Percentiles rank a stretch among this genome's conserved stretches.
phyloP scores from a whole-genome alignment of 2,888 invertebrate species.

The Pandemis cinnamomeana region DNA sequence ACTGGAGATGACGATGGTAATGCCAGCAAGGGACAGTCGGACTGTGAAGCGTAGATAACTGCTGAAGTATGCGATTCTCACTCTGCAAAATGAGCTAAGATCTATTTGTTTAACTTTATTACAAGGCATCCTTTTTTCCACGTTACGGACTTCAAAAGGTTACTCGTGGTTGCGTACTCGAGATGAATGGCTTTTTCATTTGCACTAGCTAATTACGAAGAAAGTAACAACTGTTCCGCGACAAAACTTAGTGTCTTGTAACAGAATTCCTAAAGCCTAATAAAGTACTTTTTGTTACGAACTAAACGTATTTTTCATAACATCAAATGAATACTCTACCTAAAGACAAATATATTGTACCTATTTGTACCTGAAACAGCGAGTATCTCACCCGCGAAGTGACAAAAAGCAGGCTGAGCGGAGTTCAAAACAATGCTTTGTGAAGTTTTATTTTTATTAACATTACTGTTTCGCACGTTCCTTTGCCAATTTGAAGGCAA shows the following conservation, averaged over 20 bases:
- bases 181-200: too few species aligned
- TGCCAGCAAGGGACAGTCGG: too few species aligned
- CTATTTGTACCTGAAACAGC: slow-evolving; percentile 9
- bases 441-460: slow-evolving; percentile 39
- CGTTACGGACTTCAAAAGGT: too few species aligned
- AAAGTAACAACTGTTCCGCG: background rate
- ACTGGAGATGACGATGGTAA: too few species aligned
- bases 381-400: slow-evolving; percentile 19
- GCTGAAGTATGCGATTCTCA: too few species aligned
- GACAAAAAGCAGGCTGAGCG: slow-evolving; percentile 25
- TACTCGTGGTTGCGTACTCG: too few species aligned
- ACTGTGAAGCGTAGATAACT: too few species aligned
- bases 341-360: slow-evolving; percentile 25
- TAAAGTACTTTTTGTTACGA: background rate
- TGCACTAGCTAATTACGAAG: background rate
- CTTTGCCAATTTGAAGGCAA: slow-evolving; percentile 35
- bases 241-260: background rate
- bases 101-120: too few species aligned
- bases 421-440: slow-evolving; percentile 39
- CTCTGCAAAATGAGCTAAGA: too few species aligned
- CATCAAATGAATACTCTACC: slow-evolving; percentile 35
- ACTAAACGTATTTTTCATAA: slow-evolving; percentile 11
- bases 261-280: background rate
- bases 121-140: too few species aligned
- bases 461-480: slow-evolving; percentile 30